These are phyloP conservation scores for Melanotaenia pygmaea DNA, from an alignment of 2,797 vertebrate species.

Conservation along the genomic window DNA sequence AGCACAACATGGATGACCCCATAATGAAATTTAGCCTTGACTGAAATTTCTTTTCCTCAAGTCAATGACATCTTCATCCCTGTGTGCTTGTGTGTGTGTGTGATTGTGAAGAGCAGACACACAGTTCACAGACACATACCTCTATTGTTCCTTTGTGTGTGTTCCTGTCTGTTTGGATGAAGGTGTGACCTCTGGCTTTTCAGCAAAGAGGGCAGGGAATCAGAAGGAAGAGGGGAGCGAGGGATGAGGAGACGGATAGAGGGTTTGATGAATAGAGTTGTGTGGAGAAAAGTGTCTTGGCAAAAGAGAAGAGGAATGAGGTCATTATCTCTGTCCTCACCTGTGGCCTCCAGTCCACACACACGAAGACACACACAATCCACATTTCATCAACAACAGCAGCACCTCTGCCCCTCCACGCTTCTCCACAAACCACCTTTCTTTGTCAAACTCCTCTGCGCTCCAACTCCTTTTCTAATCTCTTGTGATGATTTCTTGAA, in stretches of 20 bases:
- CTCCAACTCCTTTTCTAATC: conserved; percentile 1
- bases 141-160: conserved; percentile 42
- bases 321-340: conserved; percentile 81
- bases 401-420: conserved; percentile 16
- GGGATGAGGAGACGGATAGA: conserved; percentile 61
- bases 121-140: conserved; percentile 16
- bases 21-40: conserved; percentile 29
- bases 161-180: conserved; percentile 56
- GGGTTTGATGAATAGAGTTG: conserved; percentile 77
- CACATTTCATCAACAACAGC: conserved; percentile 65
- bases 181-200: conserved; percentile 76
- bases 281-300: conserved; percentile 65
- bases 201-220: conserved; percentile 50
- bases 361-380: conserved; percentile 46
- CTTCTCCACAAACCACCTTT: conserved; percentile 31
- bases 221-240: conserved; percentile 44
- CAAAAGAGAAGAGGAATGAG: conserved; percentile 79
- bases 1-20: conserved; percentile 30
- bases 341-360: conserved; percentile 69
- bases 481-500: conserved; percentile 15
- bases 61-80: conserved; percentile 30
- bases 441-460: conserved; percentile 12
- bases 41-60: conserved; percentile 22
- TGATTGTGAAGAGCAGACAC: conserved; percentile 27
- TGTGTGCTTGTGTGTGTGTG: neutral